A percentile compares a stretch with the other conserved stretches of the same genome.
phyloP scores from a whole-genome alignment of 1,140 invertebrate species.

The Zaprionus davidi region DNA sequence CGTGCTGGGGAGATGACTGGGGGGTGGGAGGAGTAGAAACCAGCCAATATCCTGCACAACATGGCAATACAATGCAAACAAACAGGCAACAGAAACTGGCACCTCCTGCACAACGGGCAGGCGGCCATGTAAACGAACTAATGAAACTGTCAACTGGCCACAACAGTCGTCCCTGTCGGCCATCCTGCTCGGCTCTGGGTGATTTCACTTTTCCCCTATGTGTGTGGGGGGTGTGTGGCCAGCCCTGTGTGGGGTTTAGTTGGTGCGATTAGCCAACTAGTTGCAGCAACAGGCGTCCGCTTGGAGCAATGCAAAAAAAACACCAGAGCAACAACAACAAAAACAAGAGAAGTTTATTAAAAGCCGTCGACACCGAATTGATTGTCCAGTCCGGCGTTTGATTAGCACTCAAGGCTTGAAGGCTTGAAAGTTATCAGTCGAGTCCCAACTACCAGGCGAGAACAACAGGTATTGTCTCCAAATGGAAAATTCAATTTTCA shows the following conservation, averaged over 20 bases:
- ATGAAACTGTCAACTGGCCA: constrained; percentile 80
- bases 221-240: background rate
- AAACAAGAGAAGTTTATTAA: constrained; percentile 58
- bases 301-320: constrained; percentile 6
- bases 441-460: constrained; percentile 12
- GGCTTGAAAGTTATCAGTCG: constrained; percentile 72
- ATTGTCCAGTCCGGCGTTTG: constrained; percentile 64
- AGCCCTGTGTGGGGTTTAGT: background rate
- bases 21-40: background rate
- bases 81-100: constrained; percentile 39
- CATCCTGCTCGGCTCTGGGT: background rate
- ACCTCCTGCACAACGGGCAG: constrained; percentile 19
- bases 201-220: constrained; percentile 14
- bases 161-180: constrained; percentile 46
- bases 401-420: constrained; percentile 73
- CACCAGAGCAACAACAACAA: background rate
- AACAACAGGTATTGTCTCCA: constrained; percentile 37
- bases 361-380: constrained; percentile 64
- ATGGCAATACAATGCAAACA: constrained; percentile 79
- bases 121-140: constrained; percentile 76
- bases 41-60: constrained; percentile 79
- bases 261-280: constrained; percentile 23
- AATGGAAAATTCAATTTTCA: constrained; percentile 70
- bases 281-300: constrained; percentile 30
- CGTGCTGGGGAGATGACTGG: background rate